These are phyloP conservation scores for Pseudorhombus dupliciocellatus DNA, from an alignment of 2,113 vertebrate species.

Conservation along the genomic window DNA sequence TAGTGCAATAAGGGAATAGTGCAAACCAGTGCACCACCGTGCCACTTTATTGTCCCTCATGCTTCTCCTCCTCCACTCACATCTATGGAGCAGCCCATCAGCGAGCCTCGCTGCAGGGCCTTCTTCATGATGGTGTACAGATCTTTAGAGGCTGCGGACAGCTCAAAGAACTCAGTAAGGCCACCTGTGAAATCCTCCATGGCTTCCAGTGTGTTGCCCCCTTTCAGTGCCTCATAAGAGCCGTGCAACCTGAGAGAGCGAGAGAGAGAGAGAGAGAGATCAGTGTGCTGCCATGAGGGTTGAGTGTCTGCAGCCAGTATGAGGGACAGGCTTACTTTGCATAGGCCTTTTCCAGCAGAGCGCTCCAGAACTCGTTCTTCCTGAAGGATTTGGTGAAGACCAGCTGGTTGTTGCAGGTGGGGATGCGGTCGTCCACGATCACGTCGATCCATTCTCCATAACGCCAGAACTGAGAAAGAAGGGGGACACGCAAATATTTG, in stretches of 20 bases:
- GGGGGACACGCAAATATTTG: no score
- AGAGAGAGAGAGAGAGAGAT: constrained; percentile 37
- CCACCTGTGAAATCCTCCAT: constrained; percentile 99
- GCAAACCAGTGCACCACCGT: not conserved
- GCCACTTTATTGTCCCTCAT: not conserved
- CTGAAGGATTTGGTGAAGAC: constrained; percentile 97
- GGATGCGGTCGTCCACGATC: constrained; percentile 93
- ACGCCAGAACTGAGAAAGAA: constrained; percentile 99
- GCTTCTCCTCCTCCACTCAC: constrained; percentile 78
- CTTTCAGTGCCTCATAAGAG: constrained; percentile 96
- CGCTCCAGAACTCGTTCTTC: constrained; percentile 97
- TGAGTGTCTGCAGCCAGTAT: constrained; percentile 9
- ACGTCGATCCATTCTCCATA: constrained; percentile 97
- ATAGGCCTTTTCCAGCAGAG: constrained; percentile 96
- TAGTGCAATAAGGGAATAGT: no score
- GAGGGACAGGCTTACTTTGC: constrained; percentile 87
- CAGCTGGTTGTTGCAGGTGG: constrained; percentile 92
- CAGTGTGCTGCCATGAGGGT: constrained; percentile 5
- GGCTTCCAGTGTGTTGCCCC: constrained; percentile 95
- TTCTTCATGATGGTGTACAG: constrained; percentile 95
- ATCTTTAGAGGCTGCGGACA: constrained; percentile 89
- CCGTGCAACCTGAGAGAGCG: constrained; percentile 86
- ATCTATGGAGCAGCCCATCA: constrained; percentile 98
- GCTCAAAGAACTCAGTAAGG: constrained; percentile 94
- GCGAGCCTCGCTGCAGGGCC: constrained; percentile 92